Evolutionary conservation across 2,797 vertebrate species (phyloP).

Genomic region (Rachycentron canadum): DNA sequence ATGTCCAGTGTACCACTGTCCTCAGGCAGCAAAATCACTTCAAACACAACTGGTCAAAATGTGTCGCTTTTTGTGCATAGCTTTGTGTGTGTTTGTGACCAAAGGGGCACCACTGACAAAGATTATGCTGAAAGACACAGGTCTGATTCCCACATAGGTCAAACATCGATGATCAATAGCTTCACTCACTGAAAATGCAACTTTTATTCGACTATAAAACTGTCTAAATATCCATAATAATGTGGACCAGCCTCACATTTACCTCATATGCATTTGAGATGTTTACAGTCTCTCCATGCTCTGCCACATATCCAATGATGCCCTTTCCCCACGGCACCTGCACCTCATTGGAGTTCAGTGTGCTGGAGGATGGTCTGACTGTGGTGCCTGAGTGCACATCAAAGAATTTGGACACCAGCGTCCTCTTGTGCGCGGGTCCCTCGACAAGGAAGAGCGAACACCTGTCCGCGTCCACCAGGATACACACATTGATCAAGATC

Average conservation of each 20-base stretch:
- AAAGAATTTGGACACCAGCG: conserved; percentile 88
- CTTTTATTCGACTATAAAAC: background rate
- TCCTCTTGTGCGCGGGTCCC: conserved; percentile 86
- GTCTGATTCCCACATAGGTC: background rate
- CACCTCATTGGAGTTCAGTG: conserved; percentile 85
- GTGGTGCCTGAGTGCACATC: conserved; percentile 88
- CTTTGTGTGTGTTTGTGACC: background rate
- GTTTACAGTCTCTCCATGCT: conserved; percentile 89
- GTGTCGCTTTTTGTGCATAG: background rate
- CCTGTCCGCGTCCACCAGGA: conserved; percentile 87
- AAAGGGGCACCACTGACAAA: background rate
- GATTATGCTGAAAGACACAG: background rate
- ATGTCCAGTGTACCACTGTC: background rate
- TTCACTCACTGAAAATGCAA: background rate
- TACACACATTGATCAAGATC: conserved; percentile 88
- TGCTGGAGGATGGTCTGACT: conserved; percentile 83
- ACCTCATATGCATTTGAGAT: conserved; percentile 88
- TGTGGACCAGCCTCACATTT: conserved; percentile 20
- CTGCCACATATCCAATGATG: conserved; percentile 88
- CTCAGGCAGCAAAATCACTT: background rate
- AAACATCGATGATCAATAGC: background rate
- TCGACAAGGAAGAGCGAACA: conserved; percentile 88
- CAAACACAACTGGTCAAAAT: background rate
- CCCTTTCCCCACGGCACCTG: conserved; percentile 90
- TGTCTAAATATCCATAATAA: background rate